Base-by-base conservation (phyloP, 1,140 invertebrate genomes). In the Camponotus pennsylvanicus region DNA sequence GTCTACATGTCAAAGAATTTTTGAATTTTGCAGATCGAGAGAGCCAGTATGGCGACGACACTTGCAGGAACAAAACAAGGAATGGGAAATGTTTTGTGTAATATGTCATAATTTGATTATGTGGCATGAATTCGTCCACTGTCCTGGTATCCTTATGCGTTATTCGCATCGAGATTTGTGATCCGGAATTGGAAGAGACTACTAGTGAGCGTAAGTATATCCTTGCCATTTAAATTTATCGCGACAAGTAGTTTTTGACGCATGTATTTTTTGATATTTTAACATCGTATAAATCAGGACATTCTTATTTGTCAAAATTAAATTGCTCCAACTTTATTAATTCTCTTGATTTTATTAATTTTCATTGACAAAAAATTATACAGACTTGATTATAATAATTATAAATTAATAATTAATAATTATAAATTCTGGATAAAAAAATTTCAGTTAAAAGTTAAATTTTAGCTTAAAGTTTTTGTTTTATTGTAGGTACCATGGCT, bases 131-230 rank as follows among this genome's bases (percentile, higher is more conserved):
- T 93, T 94, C 94, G 15, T 88, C 91, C 69, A 90, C 94, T 64
- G 95, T 96, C 92, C 93, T 95, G 75, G 96, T 96, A 0, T 95
- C 96, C 34, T 94, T 96, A 64, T 96, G 96, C 92, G 95, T 96
- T 87, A 95, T 96, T 94, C 95, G 96, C 80, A 95, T 96, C 66
- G 96, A 96, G 94, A 95, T 96, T 86, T 93, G 94, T 83, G 92
- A 95, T 90, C 85, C 88, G 61, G 88, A 93, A 71, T 77, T 91
- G 69, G 92, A 94, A 89, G 91, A 94, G 90, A 92, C 87, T 88
- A 90, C 89, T 86, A 91, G 94, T 95, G 86, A 86, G 88, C 66
- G 67, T 84, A 63, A 82, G 76, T 13, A 2, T 7, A 5, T 57
- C 9, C 27, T 75, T 52, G 13, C n/a, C 52, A 70, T 70, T 52